Base-by-base conservation (phyloP, 2,113 vertebrate species). In the Nesogale talazaci region DNA sequence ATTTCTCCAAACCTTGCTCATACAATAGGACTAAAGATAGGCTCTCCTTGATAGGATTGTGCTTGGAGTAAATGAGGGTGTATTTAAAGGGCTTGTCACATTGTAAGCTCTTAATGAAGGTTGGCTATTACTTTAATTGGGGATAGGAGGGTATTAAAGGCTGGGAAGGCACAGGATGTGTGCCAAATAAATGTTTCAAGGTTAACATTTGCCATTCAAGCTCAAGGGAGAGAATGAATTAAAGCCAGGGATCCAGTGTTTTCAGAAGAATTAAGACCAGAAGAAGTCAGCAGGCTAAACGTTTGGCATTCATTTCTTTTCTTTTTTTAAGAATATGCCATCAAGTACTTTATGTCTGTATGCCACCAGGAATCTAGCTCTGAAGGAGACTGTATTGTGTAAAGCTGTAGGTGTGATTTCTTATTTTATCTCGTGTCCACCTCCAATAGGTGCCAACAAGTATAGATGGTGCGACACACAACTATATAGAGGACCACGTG, bases 391-490 rank as follows among this genome's bases (percentile, higher is more conserved):
- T 4, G 9, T 83, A 16, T 57, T 15, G 69, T 46, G 83, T 46
- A 46, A 46, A 46, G 10, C 42, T 34, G 69, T 40, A 14, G 25
- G 27, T 86, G 38, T 69, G 10, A 40, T 74, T 92, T 83, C 86
- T 84, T 94, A 19, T 89, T 27, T 8, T 56, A 11, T 29, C 74
- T 94, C n/a, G 8, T 36, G 76, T 59, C 22, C 29, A 15, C 90
- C 84, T 91, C 56, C 67, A 84, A 87, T 27, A 97, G 46, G 46
- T 52, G 10, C 46, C 46, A 52, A 52, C 46, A 52, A 52, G 46
- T 52, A 52, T 52, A 52, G 46, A 11, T 52, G 46, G 9, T 52
- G 46, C 2, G 46, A 52, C 46, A 52, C 46, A 11, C 46, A 52
- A 52, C 46, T 12, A 52, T 52, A 52, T 52, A 9, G 9, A 52